Base-by-base conservation (phyloP, 2,113 vertebrate genomes). In the Pyxicephalus adspersus region DNA sequence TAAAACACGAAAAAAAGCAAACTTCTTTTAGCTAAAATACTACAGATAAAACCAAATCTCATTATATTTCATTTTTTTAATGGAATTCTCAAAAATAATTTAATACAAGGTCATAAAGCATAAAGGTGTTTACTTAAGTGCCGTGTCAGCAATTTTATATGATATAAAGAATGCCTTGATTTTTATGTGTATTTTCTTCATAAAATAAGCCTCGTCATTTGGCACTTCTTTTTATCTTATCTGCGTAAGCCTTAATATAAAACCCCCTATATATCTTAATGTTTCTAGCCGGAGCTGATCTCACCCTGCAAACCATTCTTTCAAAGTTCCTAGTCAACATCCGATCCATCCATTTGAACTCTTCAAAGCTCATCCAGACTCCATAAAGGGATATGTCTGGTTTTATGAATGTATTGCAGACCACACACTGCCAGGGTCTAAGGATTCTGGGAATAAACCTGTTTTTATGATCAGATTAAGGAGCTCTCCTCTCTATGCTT, bases 351-450 rank as follows among this genome's bases (percentile, higher is more conserved):
- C 57, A 71, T 66, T 23, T 65, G 34, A 66, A 16, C 54, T 82
- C n/a, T 65, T 74, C 87, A 89, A 85, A 87, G 86, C 85, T 87
- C 86, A 87, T 1, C 51, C 71, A 58, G 52, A 65, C 61, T 65
- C 23, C 34, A 34, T 75, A 74, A 82, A 73, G 57, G 28, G 38
- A 66, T 38, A 31, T n/a, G 51, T 18, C 51, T 45, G 8, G 28
- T 65, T 82, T 82, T 38, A 82, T 75, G 80, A 38, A 55, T 38
- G 61, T 65, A 28, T 70, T 19, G 38, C 38, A 75, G 80, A 82
- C 80, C 80, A 82, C 80, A 82, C 71, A 82, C 61, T 65, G 60
- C 7, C 61, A 77, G 70, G 74, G 70, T 22, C 68, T 25, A 20
- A 26, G 29, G 66, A 52, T 61, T 38, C 51, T 71, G 61, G 70